Evolutionary conservation across 2,797 vertebrate genomes (phyloP), one percentile per base, ranked within the genome.

Genomic region (Sebastes kiyomatsui): DNA sequence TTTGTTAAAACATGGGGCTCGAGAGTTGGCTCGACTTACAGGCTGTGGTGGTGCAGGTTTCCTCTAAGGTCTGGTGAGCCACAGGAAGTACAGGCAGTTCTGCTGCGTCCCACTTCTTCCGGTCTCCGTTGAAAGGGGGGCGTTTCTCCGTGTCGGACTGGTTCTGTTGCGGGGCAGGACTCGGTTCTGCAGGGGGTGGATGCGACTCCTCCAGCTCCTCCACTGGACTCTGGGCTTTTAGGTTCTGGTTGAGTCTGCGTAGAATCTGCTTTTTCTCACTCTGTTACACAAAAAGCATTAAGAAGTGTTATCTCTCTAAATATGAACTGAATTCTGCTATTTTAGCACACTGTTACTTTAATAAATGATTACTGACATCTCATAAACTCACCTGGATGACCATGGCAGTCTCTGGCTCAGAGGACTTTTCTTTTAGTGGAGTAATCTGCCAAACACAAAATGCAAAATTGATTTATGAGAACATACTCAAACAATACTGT

Each of bases 261-360:
- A 99, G 93, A 92, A 99, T 99, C 92, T 98, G 96, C 90, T 96
- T 96, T 79, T 98, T 99, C 82, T 97, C 96, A 92, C 83, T 97
- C 98, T 99, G 92, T 86, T 93, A 91, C 33, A 81, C 1, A 20
- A 14, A 79, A 62, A 52, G 7, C 4, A 49, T 30, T 9, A 28
- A 33, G 23, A 5, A 14, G 16, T 18, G 23, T 46, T n/a, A 64
- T 62, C 18, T 65, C 55, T 55, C 7, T 49, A 14, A 72, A 67
- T 23, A 55, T 1, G 20, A 13, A 79, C 33, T 7, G 9, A 54
- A 30, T 27, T 4, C 27, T 49, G 16, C 2, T 2, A 22, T 59
- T 64, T n/a, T 9, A 49, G 32, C 22, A 46, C 20, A 32, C 10
- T 6, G 49, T 52, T 7, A 18, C 4, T 22, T 61, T 27, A 20